Evolutionary conservation across 35 echinoderm and acorn worm genomes (phyloP).

Genomic region (Heliocidaris tuberculata): DNA sequence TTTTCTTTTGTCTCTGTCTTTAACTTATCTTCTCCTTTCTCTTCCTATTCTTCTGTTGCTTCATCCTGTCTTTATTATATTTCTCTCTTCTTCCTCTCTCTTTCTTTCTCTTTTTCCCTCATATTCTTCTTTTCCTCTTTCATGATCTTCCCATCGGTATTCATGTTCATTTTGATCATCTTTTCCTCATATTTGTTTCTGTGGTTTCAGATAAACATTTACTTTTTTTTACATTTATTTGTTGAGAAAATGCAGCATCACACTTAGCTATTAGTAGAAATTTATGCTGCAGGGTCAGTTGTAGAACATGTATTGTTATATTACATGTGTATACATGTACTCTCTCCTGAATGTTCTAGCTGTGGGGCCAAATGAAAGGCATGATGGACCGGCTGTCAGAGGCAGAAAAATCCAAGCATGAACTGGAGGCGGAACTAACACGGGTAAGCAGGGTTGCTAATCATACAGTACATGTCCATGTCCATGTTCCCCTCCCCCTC

Average conservation of each 20-base stretch:
- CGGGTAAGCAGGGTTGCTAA: conserved; percentile 50
- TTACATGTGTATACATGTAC: not conserved
- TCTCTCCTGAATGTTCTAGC: conserved; percentile 33
- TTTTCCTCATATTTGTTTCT: too few relatives aligned
- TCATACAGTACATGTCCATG: not conserved
- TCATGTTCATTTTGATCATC: not conserved
- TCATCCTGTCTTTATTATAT: not conserved
- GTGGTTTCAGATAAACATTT: too few relatives aligned
- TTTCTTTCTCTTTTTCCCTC: too few relatives aligned
- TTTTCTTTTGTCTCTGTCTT: not conserved
- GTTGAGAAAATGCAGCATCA: too few relatives aligned
- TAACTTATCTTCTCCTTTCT: not conserved
- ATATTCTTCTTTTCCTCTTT: too few relatives aligned
- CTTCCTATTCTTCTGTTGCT: not conserved
- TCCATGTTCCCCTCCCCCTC: too few relatives aligned
- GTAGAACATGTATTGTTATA: not conserved
- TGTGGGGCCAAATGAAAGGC: conserved; percentile 92
- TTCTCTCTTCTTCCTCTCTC: too few relatives aligned
- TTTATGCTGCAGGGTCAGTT: not conserved
- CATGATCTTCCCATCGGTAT: not conserved
- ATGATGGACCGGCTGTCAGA: conserved; percentile 78
- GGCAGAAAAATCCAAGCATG: conserved; percentile 74
- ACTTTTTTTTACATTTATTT: too few relatives aligned
- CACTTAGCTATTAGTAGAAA: too few relatives aligned
- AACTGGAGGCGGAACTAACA: conserved; percentile 81